Percentiles rank a stretch among this genome's conserved stretches.
phyloP scores from a whole-genome alignment of 2,113 vertebrate genomes.

The Tylochromis polylepis region DNA sequence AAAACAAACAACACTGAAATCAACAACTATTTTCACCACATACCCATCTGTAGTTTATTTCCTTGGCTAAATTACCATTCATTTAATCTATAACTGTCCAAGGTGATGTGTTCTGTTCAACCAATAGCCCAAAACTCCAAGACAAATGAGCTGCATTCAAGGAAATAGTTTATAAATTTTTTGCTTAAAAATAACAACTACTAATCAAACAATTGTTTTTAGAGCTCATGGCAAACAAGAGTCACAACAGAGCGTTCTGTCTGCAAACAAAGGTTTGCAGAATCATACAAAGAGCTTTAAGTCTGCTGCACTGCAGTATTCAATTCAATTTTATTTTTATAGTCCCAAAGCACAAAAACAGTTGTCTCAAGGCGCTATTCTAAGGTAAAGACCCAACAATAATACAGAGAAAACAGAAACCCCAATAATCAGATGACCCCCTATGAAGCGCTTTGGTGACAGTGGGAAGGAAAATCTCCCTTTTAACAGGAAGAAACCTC shows the following conservation, averaged over 20 bases:
- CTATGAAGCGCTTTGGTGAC: neutral
- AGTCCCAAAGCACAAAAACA: neutral
- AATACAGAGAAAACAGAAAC: neutral
- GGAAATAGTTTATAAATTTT: neutral
- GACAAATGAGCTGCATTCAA: neutral
- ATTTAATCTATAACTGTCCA: neutral
- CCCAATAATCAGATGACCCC: neutral
- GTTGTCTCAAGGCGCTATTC: accelerated
- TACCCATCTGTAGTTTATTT: neutral
- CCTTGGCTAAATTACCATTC: neutral
- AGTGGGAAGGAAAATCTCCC: neutral
- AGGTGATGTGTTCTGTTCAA: neutral
- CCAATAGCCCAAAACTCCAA: neutral
- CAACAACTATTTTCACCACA: neutral
- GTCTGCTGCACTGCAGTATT: neutral
- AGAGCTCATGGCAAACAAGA: accelerated
- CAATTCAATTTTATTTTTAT: neutral
- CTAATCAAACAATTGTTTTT: neutral
- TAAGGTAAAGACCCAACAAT: neutral
- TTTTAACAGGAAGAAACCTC: neutral
- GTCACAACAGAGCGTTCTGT: neutral
- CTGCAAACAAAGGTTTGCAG: neutral
- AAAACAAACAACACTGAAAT: neutral
- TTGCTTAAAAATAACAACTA: neutral
- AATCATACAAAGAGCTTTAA: neutral